phyloP scores from a whole-genome alignment of 2,888 invertebrate species.

The Tholera decimalis region DNA sequence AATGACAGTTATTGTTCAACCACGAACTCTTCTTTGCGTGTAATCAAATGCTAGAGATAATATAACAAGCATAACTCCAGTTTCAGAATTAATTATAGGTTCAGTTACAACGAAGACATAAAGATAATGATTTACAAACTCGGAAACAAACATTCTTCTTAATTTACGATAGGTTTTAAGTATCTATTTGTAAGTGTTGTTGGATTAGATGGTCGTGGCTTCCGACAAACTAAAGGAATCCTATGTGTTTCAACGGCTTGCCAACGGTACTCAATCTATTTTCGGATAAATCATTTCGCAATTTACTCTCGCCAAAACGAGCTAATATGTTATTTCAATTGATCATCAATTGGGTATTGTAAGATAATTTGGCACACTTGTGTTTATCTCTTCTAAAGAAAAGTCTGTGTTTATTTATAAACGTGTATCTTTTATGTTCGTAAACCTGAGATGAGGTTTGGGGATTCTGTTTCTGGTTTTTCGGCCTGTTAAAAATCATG shows the following conservation, averaged over 20 bases:
- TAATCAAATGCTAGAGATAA: constrained; percentile 48
- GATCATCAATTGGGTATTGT: constrained; percentile 55
- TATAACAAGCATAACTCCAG: constrained; percentile 50
- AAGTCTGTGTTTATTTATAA: constrained; percentile 37
- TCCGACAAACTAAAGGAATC: constrained; percentile 58
- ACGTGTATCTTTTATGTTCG: constrained; percentile 12
- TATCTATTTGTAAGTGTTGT: constrained; percentile 34
- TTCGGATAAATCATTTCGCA: constrained; percentile 38
- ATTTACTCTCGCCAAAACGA: constrained; percentile 50
- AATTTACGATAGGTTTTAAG: constrained; percentile 57
- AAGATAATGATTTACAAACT: constrained; percentile 78
- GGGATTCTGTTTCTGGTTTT: background rate
- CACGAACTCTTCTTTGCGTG: constrained; percentile 64
- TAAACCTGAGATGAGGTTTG: constrained; percentile 8
- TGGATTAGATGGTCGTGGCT: constrained; percentile 39
- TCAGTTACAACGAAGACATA: constrained; percentile 71
- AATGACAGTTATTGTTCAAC: too few relatives aligned
- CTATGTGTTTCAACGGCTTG: constrained; percentile 57
- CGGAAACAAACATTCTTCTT: constrained; percentile 71
- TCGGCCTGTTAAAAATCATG: constrained; percentile 33
- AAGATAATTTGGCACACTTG: constrained; percentile 52
- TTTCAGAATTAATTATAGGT: constrained; percentile 60
- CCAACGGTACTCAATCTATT: constrained; percentile 60
- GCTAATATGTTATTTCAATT: constrained; percentile 53
- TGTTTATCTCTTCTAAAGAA: constrained; percentile 37